Evolutionary conservation across 1,140 invertebrate genomes (phyloP).

Genomic region (Psilanteris sp.): DNA sequence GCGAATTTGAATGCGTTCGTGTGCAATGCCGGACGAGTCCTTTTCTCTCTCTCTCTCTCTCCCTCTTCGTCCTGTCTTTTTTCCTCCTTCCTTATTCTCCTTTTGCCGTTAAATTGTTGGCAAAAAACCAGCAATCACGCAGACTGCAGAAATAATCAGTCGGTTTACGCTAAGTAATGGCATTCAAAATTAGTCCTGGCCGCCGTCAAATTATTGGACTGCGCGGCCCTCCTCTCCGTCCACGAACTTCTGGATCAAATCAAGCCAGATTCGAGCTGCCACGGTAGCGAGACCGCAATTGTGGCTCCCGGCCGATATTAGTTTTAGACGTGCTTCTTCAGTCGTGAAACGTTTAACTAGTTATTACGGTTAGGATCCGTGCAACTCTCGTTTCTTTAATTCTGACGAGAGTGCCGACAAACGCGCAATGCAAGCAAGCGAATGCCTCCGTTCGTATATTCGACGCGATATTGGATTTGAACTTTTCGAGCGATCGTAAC

Average conservation of each 20-base stretch:
- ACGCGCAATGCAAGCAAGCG: too few relatives aligned
- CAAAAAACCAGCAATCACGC: slow-evolving; percentile 42
- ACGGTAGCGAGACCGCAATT: slow-evolving; percentile 73
- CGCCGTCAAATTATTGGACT: slow-evolving; percentile 71
- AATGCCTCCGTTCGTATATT: too few relatives aligned
- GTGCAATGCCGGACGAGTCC: slow-evolving; percentile 41
- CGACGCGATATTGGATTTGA: too few relatives aligned
- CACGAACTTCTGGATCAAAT: slow-evolving; percentile 64
- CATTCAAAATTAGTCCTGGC: slow-evolving; percentile 76
- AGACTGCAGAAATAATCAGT: slow-evolving; percentile 73
- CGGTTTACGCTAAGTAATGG: slow-evolving; percentile 76
- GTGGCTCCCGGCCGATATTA: slow-evolving; percentile 75
- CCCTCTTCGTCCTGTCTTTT: too few relatives aligned
- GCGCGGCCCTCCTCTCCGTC: slow-evolving; percentile 21
- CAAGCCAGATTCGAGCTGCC: slow-evolving; percentile 55
- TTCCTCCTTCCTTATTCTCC: slow-evolving; percentile 20
- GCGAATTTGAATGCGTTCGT: slow-evolving; percentile 47
- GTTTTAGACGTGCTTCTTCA: slow-evolving; percentile 71
- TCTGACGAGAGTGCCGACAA: slow-evolving; percentile 58
- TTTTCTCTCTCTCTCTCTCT: too few relatives aligned
- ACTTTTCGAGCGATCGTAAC: too few relatives aligned
- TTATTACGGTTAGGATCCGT: slow-evolving; percentile 73
- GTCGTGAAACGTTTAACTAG: slow-evolving; percentile 74
- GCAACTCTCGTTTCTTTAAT: slow-evolving; percentile 70
- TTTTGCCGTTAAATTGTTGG: slow-evolving; percentile 18